Evolutionary conservation across 2,888 invertebrate genomes (phyloP).

Genomic region (Zele albiditarsus): DNA sequence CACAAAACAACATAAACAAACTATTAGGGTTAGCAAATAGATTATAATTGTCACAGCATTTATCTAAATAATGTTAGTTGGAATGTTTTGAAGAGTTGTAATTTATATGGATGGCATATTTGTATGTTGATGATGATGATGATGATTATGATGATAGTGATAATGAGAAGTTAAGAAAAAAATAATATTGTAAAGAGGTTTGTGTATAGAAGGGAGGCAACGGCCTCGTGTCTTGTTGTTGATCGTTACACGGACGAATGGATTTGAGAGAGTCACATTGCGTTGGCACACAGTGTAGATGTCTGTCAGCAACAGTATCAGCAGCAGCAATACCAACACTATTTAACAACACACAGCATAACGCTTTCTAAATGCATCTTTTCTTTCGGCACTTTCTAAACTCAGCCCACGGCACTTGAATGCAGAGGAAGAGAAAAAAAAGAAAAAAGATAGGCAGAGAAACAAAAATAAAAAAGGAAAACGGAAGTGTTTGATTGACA

Average conservation of each 20-base stretch:
- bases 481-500: conserved; percentile 5
- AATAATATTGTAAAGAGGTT: background rate
- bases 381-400: conserved; percentile 32
- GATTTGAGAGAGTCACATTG: background rate
- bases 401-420: conserved; percentile 8
- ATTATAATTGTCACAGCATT: conserved; percentile 22
- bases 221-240: background rate
- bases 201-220: background rate
- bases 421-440: background rate
- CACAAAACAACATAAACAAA: conserved; percentile 29
- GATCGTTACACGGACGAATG: conserved; percentile 1
- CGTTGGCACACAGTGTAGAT: background rate
- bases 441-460: background rate
- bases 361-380: conserved; percentile 66
- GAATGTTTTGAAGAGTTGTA: background rate
- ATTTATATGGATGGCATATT: background rate
- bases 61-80: background rate
- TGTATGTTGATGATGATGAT: background rate
- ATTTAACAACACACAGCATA: conserved; percentile 49
- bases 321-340: background rate
- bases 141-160: background rate
- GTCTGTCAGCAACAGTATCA: conserved; percentile 34
- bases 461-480: background rate
- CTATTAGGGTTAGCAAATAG: conserved; percentile 38
- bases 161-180: conserved; percentile 8